phyloP scores from a whole-genome alignment of 2,113 vertebrate genomes.

The Bos indicus region DNA sequence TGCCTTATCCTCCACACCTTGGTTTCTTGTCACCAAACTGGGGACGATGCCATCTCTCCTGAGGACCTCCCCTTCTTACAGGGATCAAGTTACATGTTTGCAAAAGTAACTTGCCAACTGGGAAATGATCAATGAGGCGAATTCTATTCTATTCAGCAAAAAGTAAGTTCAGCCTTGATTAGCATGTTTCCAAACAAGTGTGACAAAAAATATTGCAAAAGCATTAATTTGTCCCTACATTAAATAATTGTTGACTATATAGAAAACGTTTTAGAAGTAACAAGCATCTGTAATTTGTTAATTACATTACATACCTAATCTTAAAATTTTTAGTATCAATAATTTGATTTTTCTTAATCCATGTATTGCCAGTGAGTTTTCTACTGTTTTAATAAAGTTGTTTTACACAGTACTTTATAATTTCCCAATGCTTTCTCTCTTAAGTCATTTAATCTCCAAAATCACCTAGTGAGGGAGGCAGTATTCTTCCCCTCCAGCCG shows the following conservation, averaged over 20 bases:
- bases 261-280: background rate
- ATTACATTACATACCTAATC: background rate
- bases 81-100: background rate
- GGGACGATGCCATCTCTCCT: background rate
- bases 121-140: background rate
- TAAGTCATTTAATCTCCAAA: background rate
- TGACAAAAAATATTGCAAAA: background rate
- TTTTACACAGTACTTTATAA: background rate
- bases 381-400: background rate
- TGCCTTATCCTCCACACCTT: background rate
- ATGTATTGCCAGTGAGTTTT: background rate
- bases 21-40: background rate
- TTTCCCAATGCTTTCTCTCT: background rate
- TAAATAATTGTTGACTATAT: background rate
- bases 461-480: background rate
- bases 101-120: background rate
- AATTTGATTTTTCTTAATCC: background rate
- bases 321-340: background rate
- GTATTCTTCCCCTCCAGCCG: rapidly evolving
- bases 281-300: background rate
- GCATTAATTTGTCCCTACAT: background rate
- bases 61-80: background rate
- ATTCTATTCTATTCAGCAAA: background rate
- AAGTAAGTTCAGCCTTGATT: background rate
- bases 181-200: background rate